These are phyloP conservation scores for Stercorarius parasiticus DNA, from an alignment of 2,113 vertebrate species.

Conservation along the genomic window DNA sequence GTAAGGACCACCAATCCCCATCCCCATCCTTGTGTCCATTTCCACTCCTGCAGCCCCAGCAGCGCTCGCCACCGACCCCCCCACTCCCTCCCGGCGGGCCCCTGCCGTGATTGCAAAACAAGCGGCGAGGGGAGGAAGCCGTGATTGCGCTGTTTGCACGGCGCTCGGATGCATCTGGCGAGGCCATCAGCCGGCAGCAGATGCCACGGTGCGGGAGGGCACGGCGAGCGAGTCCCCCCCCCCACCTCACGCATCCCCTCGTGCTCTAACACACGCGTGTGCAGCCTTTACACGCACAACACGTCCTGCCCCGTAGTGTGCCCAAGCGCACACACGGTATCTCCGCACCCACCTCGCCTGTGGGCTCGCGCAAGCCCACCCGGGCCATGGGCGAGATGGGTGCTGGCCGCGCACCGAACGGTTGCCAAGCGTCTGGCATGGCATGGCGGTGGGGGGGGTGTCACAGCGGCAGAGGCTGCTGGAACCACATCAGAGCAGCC, in stretches of 20 bases:
- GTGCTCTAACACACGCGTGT: rapidly evolving
- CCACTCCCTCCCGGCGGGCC: neutral
- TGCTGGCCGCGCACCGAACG: neutral
- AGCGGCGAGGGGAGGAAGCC: neutral
- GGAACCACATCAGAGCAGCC: too few species aligned
- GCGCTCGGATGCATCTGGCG: neutral
- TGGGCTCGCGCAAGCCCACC: neutral
- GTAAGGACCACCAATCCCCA: neutral
- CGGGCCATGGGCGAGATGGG: neutral
- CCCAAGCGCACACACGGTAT: rapidly evolving
- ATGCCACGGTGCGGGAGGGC: neutral
- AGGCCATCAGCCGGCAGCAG: neutral
- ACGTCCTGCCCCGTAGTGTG: rapidly evolving
- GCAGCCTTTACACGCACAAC: neutral
- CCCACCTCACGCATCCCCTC: rapidly evolving
- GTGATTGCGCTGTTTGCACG: neutral
- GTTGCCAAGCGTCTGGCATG: neutral
- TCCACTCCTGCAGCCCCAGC: neutral
- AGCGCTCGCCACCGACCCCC: neutral
- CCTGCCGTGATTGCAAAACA: neutral
- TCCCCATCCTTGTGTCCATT: neutral
- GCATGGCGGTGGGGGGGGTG: too few species aligned
- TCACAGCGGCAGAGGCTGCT: too few species aligned
- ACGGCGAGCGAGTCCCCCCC: neutral
- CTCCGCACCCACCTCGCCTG: neutral